These are phyloP conservation scores for Pagrus major DNA, from an alignment of 2,113 vertebrate genomes.

Conservation along the genomic window DNA sequence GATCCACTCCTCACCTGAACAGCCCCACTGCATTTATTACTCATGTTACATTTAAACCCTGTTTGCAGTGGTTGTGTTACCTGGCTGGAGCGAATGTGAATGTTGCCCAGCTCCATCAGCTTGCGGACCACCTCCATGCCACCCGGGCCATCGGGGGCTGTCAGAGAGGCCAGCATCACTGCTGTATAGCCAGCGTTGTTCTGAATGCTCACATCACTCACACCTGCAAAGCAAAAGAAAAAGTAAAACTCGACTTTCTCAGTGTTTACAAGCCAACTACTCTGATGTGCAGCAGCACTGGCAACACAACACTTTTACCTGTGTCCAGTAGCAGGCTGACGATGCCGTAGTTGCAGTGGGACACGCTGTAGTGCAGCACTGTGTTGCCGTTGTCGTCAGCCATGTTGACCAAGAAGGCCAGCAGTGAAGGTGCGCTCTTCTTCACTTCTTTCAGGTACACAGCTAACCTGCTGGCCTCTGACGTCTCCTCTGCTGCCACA, in stretches of 20 bases:
- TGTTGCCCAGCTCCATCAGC: conserved; percentile 89
- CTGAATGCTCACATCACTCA: conserved; percentile 86
- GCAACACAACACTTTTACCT: conserved; percentile 75
- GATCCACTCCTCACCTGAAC: too few relatives aligned
- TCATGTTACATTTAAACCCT: neutral
- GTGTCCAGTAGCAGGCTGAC: conserved; percentile 92
- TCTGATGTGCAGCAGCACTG: neutral
- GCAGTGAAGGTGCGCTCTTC: conserved; percentile 80
- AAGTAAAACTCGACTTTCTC: neutral
- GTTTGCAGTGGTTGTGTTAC: conserved; percentile 72
- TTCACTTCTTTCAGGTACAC: conserved; percentile 84
- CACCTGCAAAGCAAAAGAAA: conserved; percentile 65
- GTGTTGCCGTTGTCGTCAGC: conserved; percentile 94
- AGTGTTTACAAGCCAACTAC: neutral
- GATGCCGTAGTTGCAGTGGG: conserved; percentile 92
- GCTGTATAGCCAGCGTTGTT: conserved; percentile 94
- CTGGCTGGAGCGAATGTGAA: conserved; percentile 91
- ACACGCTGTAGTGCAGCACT: conserved; percentile 94
- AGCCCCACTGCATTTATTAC: neutral
- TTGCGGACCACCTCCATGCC: conserved; percentile 92
- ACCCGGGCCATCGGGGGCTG: conserved; percentile 84
- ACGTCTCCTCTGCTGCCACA: conserved; percentile 88
- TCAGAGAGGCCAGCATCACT: conserved; percentile 93
- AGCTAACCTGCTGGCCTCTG: conserved; percentile 82
- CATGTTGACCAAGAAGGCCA: conserved; percentile 91